Conservation (phyloP, 2,888 invertebrate species). For the Drosophila austrosaltans region DNA sequence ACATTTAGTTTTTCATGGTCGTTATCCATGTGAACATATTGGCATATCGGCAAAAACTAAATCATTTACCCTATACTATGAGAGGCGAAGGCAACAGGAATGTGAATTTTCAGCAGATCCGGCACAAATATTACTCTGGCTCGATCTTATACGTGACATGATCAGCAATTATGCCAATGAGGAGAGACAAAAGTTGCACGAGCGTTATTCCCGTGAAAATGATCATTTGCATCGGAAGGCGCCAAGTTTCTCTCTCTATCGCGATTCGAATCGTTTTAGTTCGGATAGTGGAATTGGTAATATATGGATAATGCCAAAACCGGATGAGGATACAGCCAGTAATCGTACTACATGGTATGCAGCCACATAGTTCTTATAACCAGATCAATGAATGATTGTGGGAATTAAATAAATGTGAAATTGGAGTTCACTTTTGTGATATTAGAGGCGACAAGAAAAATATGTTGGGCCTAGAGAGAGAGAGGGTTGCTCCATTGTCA, state of each 20-base stretch:
- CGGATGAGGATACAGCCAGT: constrained; percentile 67
- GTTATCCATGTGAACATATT: constrained; percentile 82
- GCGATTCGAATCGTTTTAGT: constrained; percentile 83
- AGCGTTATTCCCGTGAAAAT: constrained; percentile 76
- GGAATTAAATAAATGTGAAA: not conserved
- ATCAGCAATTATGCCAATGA: constrained; percentile 78
- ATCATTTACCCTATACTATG: constrained; percentile 81
- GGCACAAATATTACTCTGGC: constrained; percentile 74
- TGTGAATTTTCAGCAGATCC: constrained; percentile 81
- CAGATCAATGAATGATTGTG: not conserved
- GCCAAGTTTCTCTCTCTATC: constrained; percentile 78
- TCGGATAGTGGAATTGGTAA: constrained; percentile 83
- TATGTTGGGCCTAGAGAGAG: not conserved
- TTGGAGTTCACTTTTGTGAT: not conserved
- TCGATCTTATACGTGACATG: constrained; percentile 82
- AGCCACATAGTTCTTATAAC: constrained; percentile 33
- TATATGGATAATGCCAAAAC: constrained; percentile 80
- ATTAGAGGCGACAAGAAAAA: not conserved
- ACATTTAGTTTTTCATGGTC: constrained; percentile 81
- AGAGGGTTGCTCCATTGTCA: not conserved
- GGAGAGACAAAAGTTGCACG: constrained; percentile 80
- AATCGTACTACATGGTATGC: constrained; percentile 83
- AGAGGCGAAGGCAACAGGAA: constrained; percentile 82
- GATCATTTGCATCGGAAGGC: constrained; percentile 81
- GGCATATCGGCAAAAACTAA: constrained; percentile 80